Conservation (phyloP, 1,140 invertebrate genomes). For the Pachyrhynchus sulphureomaculatus region DNA sequence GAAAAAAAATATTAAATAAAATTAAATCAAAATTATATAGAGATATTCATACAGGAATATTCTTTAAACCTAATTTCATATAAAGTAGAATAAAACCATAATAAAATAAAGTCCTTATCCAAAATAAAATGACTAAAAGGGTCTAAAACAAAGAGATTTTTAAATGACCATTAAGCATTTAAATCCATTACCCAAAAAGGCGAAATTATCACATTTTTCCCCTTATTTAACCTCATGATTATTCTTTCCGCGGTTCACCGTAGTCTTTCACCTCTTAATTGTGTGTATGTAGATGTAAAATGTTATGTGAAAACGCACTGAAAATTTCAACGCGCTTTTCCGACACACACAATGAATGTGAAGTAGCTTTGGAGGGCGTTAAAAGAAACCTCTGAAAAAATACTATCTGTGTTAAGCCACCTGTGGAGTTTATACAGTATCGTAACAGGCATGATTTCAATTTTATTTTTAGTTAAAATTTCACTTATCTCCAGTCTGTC, state of each 20-base stretch:
- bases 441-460: neutral
- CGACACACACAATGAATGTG: constrained; percentile 27
- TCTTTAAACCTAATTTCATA: too few species aligned
- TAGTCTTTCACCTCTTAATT: constrained; percentile 26
- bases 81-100: too few species aligned
- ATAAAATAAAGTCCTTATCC: neutral
- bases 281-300: constrained; percentile 29
- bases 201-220: constrained; percentile 27
- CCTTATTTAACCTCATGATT: constrained; percentile 28
- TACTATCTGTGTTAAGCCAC: constrained; percentile 22
- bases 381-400: constrained; percentile 22
- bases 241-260: constrained; percentile 26
- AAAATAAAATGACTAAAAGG: neutral
- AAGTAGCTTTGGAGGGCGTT: constrained; percentile 22
- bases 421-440: constrained; percentile 5
- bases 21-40: too few species aligned
- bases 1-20: too few species aligned
- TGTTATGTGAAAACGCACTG: constrained; percentile 25
- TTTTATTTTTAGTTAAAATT: too few species aligned
- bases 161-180: constrained; percentile 18
- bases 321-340: constrained; percentile 29
- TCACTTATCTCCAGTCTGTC: too few species aligned
- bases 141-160: neutral
- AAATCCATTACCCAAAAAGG: constrained; percentile 19
- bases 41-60: too few species aligned